Base-by-base conservation (phyloP, 2,797 vertebrate genomes). In the Okamejei kenojei region DNA sequence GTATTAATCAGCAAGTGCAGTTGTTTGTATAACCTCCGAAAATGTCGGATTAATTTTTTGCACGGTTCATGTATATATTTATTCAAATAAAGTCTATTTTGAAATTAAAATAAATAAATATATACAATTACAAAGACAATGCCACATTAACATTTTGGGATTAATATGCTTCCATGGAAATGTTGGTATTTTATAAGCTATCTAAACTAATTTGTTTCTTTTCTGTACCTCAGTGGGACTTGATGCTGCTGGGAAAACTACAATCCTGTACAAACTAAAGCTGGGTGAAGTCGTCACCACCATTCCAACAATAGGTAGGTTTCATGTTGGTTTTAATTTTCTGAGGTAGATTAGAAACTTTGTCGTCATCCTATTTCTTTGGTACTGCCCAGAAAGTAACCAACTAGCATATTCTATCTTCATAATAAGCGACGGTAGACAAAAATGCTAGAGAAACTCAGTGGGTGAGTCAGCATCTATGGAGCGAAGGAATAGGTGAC, bases 241-340 rank as follows among this genome's bases (percentile, higher is more conserved):
- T 94, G 98, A 98, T 94, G 98, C 98, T 79, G 98, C 98, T 0
- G 98, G 98, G 93, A 98, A 98, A 96, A 98, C 98, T 1, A 98
- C 98, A n/a, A 98, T 98, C 94, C 96, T 98, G 93, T 98, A 98
- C 96, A 98, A 98, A 95, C 94, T 98, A 94, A 98, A 98, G 95
- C 96, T 98, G 19, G 98, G 98, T 1, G 98, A 98, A 96, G 97
- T 98, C 88, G 98, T 98, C 94, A 98, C 98, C 93, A 98, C 98
- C 90, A 98, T 98, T 95, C 98, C 98, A 93, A 98, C 98, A 93
- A 98, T 98, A 93, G 98, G 98, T 98, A 96, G 97, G 97, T 32
- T 74, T 81, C 19, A 26, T 19, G 19, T 0, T 65, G 4, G 58
- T 35, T 88, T 86, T n/a, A 29, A 32, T 32, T 32, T 68, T 74